Percentiles rank a stretch among this genome's conserved stretches.
Conservation (phyloP, 2,113 vertebrate species). For the Thunnus maccoyii region DNA sequence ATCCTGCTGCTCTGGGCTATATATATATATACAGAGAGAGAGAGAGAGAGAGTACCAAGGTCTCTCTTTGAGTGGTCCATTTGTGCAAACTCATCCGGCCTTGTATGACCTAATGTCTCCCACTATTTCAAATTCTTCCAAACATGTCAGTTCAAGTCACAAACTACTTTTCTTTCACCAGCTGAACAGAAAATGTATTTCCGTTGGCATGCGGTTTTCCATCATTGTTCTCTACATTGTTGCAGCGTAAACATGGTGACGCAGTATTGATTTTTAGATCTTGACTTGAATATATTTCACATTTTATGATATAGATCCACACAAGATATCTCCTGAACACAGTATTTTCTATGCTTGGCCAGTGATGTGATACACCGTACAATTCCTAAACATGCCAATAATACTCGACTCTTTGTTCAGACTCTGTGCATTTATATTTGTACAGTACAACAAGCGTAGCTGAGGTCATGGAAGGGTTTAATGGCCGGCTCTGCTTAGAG, state of each 20-base stretch:
- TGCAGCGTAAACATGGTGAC: background rate
- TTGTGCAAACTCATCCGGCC: conserved; percentile 28
- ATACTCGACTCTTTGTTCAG: background rate
- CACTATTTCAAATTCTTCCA: conserved; percentile 35
- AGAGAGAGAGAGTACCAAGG: background rate
- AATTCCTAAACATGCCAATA: background rate
- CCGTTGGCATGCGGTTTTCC: background rate
- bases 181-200: conserved; percentile 14
- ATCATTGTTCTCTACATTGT: background rate
- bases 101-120: conserved; percentile 21
- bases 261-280: background rate
- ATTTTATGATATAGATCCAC: background rate
- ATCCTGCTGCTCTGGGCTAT: conserved; percentile 29
- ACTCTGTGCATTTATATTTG: conserved; percentile 8
- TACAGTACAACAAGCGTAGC: conserved; percentile 9
- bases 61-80: conserved; percentile 37
- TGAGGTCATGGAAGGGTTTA: conserved; percentile 33
- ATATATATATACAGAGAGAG: conserved; percentile 4
- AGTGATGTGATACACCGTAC: background rate
- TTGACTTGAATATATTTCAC: background rate
- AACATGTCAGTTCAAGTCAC: conserved; percentile 26
- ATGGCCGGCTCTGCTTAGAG: conserved; percentile 12
- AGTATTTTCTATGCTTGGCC: background rate
- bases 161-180: conserved; percentile 1
- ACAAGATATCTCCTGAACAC: background rate